Evolutionary conservation across 2,888 invertebrate genomes (phyloP).

Genomic region (Unio pictorum): DNA sequence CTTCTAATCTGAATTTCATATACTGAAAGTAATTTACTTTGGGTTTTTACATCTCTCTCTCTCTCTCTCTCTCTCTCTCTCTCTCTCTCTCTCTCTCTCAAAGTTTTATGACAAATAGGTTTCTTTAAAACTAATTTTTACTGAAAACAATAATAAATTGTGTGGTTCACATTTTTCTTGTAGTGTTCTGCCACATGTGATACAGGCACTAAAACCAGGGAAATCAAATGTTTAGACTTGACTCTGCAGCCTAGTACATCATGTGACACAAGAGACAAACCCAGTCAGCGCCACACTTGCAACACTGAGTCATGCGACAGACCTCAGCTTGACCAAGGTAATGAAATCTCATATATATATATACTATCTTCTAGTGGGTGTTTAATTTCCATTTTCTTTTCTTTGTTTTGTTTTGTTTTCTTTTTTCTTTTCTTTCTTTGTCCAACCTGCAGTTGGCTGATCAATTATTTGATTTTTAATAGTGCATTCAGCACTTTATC

Average conservation of each 20-base stretch:
- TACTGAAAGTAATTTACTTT: no score
- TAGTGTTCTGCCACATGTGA: constrained; percentile 82
- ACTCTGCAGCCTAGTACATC: constrained; percentile 71
- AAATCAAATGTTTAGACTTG: constrained; percentile 75
- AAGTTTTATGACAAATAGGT: no score
- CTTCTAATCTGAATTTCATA: no score
- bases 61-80: not conserved
- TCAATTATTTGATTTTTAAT: no score
- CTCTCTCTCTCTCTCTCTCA: not conserved
- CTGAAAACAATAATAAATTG: not conserved
- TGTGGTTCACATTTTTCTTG: constrained; percentile 17
- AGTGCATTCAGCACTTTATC: no score
- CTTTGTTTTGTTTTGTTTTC: no score
- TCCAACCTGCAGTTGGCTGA: no score
- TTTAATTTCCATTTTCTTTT: no score
- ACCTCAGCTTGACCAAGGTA: constrained; percentile 48
- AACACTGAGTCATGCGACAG: constrained; percentile 49
- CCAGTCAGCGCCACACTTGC: constrained; percentile 40
- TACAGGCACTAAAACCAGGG: constrained; percentile 76
- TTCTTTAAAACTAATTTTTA: not conserved
- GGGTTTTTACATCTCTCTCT: not conserved
- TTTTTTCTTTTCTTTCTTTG: no score
- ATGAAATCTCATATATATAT: not conserved
- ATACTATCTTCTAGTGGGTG: no score
- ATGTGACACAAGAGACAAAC: constrained; percentile 67